Conservation (phyloP, 2,888 invertebrate species). For the Drosophila maculinotata region DNA sequence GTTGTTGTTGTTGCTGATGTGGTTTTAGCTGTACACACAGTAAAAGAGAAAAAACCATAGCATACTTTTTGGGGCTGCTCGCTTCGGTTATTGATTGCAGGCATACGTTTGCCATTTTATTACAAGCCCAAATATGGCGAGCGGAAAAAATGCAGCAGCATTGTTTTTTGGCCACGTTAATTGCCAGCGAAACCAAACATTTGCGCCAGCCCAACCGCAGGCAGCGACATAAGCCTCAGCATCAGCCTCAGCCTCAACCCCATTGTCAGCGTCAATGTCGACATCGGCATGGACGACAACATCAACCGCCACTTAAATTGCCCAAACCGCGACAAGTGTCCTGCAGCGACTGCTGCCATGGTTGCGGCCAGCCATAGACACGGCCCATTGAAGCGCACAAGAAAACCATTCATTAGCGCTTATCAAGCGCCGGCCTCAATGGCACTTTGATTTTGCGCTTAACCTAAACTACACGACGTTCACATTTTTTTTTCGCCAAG, state of each 20-base stretch:
- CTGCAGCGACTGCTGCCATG: constrained; percentile 54
- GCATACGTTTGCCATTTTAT: constrained; percentile 79
- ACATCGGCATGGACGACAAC: constrained; percentile 67
- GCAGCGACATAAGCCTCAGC: constrained; percentile 45
- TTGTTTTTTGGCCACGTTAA: constrained; percentile 69
- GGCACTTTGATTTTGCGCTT: constrained; percentile 75
- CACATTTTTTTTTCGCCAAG: constrained; percentile 12
- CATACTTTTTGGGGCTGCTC: constrained; percentile 46
- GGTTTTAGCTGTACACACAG: constrained; percentile 28
- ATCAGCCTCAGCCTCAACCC: constrained; percentile 21
- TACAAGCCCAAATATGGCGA: constrained; percentile 59
- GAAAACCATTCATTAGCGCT: constrained; percentile 81
- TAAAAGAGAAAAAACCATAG: constrained; percentile 32
- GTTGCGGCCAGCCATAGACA: constrained; percentile 67
- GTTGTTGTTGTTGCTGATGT: constrained; percentile 34
- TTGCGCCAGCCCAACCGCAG: constrained; percentile 66
- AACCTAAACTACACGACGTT: constrained; percentile 64
- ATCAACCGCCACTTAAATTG: constrained; percentile 79
- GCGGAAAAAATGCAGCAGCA: constrained; percentile 45
- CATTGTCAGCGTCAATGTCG: constrained; percentile 27
- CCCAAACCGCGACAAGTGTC: constrained; percentile 81
- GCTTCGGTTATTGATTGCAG: constrained; percentile 74
- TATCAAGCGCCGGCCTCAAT: constrained; percentile 70
- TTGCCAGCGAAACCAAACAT: constrained; percentile 80
- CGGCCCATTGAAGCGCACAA: constrained; percentile 76